A percentile compares a stretch with the other conserved stretches of the same genome.
Conservation (phyloP, 2,888 invertebrate species). For the Cetonia aurata region DNA sequence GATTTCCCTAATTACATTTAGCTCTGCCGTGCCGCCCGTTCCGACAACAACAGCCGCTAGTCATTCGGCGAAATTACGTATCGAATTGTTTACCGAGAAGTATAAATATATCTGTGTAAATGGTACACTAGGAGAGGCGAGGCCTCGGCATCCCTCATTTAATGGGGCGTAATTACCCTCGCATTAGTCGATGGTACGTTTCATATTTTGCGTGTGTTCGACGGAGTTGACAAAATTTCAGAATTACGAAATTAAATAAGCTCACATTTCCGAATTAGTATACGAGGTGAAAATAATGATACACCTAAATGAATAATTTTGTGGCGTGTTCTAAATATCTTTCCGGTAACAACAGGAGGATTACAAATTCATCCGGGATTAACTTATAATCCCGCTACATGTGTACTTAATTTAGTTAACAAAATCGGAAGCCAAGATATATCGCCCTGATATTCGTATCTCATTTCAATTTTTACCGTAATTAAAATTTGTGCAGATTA, state of each 20-base stretch:
- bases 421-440: no score
- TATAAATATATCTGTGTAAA: slow-evolving; percentile 5
- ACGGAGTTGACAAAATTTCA: slow-evolving; percentile 28
- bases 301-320: slow-evolving; percentile 22
- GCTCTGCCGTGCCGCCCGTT: neutral
- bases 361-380: slow-evolving; percentile 14
- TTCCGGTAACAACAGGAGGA: neutral
- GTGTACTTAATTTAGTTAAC: no score
- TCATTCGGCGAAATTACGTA: slow-evolving; percentile 25
- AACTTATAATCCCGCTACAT: neutral
- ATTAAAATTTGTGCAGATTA: no score
- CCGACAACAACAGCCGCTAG: slow-evolving; percentile 27
- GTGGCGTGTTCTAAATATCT: neutral
- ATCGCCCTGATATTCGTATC: no score
- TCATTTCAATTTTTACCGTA: no score
- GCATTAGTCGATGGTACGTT: slow-evolving; percentile 16
- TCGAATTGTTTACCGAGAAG: slow-evolving; percentile 18
- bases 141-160: slow-evolving; percentile 1
- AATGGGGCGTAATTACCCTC: slow-evolving; percentile 24
- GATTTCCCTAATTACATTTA: slow-evolving; percentile 29
- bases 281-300: slow-evolving; percentile 5
- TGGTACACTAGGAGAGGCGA: neutral
- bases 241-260: slow-evolving; percentile 27
- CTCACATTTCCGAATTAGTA: slow-evolving; percentile 17
- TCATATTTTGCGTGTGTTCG: slow-evolving; percentile 11